Base-by-base conservation (phyloP, 1,140 invertebrate genomes). In the Drosophila sp. region DNA sequence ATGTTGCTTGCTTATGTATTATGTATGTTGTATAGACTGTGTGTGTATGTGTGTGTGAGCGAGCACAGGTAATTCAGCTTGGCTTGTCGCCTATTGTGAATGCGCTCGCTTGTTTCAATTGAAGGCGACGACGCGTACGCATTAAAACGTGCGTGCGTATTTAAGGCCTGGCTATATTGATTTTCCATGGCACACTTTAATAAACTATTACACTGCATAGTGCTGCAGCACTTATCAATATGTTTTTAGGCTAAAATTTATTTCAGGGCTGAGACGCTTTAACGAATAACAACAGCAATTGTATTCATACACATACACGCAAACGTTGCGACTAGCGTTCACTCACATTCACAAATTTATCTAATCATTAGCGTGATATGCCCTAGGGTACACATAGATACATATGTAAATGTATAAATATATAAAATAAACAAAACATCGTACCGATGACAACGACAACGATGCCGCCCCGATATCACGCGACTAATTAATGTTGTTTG, bases 361-460 rank as follows among this genome's bases (percentile, higher is more conserved):
- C 25, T 57, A 65, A 34, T 69, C 46, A 73, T 69, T 61, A 48
- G 32, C 56, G 40, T 27, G 32, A 64, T 64, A 65, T 65, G 32
- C 38, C 54, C n/a, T 48, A 61, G 51, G 46, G 40, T 27, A 48
- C 41, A 64, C 4, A 46, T 36, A 41, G 18, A 18, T 41, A 29
- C 41, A 38, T 36, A 54, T 80, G 40, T 51, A 51, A 40, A 69
- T 69, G 59, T 62, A 76, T 87, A 84, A 80, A 84, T 84, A 84
- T 84, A 78, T 86, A 81, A 84, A 89, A 89, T 89, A 89, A 89
- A 89, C 83, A 89, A 89, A 89, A 83, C 64, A 72, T 40, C 43
- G 56, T 66, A 73, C 63, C 72, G 71, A 58, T 36, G 65, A 53
- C 58, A 72, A 29, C 53, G 59, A 21, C 51, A 27, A 40, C 25